These are phyloP conservation scores for Epirrhoe alternata DNA, from an alignment of 2,888 invertebrate genomes.

Conservation along the genomic window DNA sequence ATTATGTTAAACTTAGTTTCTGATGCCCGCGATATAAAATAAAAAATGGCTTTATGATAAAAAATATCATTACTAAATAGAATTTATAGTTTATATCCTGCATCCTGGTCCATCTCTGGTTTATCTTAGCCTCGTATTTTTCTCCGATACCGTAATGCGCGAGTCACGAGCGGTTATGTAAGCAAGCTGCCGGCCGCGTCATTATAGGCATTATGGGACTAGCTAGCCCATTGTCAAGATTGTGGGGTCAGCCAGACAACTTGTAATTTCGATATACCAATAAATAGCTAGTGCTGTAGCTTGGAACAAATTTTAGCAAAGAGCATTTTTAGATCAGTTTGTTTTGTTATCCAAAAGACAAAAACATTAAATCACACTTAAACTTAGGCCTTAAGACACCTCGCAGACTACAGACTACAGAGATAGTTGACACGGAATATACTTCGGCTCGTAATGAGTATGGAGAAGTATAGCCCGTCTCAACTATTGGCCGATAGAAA, in stretches of 20 bases:
- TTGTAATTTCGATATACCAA: conserved; percentile 81
- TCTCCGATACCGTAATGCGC: conserved; percentile 82
- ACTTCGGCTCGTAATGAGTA: no score
- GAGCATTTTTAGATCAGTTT: no score
- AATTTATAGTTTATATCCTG: background rate
- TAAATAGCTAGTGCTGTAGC: conserved; percentile 66
- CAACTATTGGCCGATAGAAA: no score
- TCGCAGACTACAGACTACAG: no score
- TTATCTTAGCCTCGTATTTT: conserved; percentile 71
- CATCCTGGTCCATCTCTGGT: conserved; percentile 56
- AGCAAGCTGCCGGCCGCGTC: conserved; percentile 80
- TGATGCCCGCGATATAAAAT: no score
- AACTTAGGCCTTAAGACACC: no score
- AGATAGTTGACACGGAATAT: no score
- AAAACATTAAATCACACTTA: no score
- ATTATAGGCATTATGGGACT: conserved; percentile 81
- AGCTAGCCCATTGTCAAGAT: conserved; percentile 83
- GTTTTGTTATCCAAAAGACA: no score
- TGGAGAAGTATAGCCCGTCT: no score
- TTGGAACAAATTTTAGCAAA: background rate
- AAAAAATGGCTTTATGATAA: no score
- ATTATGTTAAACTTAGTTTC: no score
- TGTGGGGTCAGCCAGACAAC: conserved; percentile 80
- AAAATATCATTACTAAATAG: background rate
- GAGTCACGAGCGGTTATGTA: conserved; percentile 84